Conservation (phyloP, 2,113 vertebrate genomes). For the Halcyon senegalensis region DNA sequence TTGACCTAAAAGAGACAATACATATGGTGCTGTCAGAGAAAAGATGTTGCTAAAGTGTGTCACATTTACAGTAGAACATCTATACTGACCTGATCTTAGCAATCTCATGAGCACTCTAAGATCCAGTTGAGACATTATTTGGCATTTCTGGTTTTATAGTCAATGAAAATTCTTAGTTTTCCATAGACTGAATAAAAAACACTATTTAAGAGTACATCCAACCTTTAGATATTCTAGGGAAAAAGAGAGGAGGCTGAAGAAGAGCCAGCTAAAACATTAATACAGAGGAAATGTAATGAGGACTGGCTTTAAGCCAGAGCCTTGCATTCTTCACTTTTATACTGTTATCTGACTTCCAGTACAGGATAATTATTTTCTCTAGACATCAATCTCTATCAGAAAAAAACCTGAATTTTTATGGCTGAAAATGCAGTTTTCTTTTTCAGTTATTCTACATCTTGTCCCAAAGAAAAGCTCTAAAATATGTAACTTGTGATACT, state of each 20-base stretch:
- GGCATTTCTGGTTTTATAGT: not conserved
- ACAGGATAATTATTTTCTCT: not conserved
- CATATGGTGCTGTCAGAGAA: not conserved
- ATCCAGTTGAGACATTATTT: not conserved
- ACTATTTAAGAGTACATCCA: not conserved
- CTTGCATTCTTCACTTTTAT: not conserved
- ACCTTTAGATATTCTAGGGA: not conserved
- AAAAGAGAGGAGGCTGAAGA: not conserved
- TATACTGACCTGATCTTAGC: not conserved
- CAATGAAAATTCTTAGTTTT: not conserved
- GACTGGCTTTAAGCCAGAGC: not conserved
- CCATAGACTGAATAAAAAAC: rapidly evolving
- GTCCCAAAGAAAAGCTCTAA: not conserved
- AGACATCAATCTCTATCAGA: not conserved
- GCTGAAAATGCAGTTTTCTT: not conserved
- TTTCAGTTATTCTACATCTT: not conserved
- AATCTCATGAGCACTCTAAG: not conserved
- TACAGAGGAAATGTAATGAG: not conserved
- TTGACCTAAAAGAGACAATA: not conserved
- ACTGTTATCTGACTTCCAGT: not conserved
- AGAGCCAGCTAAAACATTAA: not conserved
- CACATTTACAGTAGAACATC: not conserved
- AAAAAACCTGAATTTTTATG: not conserved
- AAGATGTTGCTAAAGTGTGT: not conserved
- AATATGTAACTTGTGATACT: not conserved